Evolutionary conservation across 2,888 invertebrate species (phyloP).

Genomic region (Sphaeridia pumilis): DNA sequence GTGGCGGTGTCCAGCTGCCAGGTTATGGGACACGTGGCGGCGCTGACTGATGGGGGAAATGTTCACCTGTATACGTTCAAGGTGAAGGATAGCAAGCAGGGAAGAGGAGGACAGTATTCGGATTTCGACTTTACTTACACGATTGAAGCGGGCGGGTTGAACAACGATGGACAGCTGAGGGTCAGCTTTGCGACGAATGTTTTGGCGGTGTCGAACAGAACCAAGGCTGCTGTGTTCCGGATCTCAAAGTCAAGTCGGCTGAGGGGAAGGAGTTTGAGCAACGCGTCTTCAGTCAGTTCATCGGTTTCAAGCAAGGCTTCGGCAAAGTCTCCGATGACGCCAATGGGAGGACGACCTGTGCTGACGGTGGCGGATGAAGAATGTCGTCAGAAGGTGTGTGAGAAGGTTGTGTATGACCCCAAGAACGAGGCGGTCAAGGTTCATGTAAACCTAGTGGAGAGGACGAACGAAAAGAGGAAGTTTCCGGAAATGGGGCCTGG

Average conservation of each 20-base stretch:
- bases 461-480: slow-evolving; percentile 27
- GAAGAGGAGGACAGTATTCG: slow-evolving; percentile 25
- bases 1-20: slow-evolving; percentile 21
- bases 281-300: slow-evolving; percentile 4
- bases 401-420: slow-evolving; percentile 28
- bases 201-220: slow-evolving; percentile 18
- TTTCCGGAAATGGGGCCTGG: slow-evolving; percentile 16
- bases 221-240: slow-evolving; percentile 23
- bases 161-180: slow-evolving; percentile 17
- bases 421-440: slow-evolving; percentile 31
- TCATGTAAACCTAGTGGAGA: slow-evolving; percentile 23
- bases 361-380: not conserved
- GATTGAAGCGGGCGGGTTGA: slow-evolving; percentile 21
- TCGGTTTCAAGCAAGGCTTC: not conserved
- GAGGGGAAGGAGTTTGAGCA: slow-evolving; percentile 4
- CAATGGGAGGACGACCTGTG: not conserved
- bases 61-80: slow-evolving; percentile 30
- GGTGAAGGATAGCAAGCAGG: slow-evolving; percentile 30
- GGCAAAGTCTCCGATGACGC: not conserved
- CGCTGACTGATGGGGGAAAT: slow-evolving; percentile 24
- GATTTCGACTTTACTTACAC: slow-evolving; percentile 34
- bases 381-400: not conserved
- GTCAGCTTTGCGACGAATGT: slow-evolving; percentile 25
- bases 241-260: slow-evolving; percentile 15
- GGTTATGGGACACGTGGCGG: slow-evolving; percentile 27